Percentiles rank a stretch among this genome's conserved stretches.
phyloP scores from a whole-genome alignment of 2,113 vertebrate genomes.

The Choloepus hoffmanni region DNA sequence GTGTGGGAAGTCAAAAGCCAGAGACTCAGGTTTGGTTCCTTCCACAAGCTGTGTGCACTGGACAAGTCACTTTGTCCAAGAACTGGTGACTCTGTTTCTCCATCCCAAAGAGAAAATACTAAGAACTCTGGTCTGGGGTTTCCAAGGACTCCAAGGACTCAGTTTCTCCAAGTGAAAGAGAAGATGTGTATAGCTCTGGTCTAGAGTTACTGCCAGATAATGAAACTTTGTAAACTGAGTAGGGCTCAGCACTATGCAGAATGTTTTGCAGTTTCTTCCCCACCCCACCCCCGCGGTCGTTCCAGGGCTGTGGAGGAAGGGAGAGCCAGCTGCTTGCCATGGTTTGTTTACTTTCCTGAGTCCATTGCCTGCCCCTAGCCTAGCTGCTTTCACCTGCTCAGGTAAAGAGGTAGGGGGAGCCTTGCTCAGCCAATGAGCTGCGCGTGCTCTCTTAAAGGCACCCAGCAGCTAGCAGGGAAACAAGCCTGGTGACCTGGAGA shows the following conservation, averaged over 20 bases:
- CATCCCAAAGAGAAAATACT: neutral
- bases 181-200: no score
- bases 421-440: conserved; percentile 63
- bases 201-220: neutral
- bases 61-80: neutral
- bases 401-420: conserved; percentile 49
- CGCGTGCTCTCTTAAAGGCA: conserved; percentile 61
- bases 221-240: neutral
- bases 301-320: neutral
- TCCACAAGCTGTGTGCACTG: neutral
- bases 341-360: conserved; percentile 60
- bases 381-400: conserved; percentile 61
- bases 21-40: neutral
- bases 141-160: neutral
- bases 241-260: neutral
- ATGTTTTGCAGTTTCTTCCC: neutral
- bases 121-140: neutral
- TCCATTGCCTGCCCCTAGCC: neutral
- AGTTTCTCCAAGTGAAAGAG: no score
- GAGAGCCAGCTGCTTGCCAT: neutral
- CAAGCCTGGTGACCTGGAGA: conserved; percentile 31
- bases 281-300: no score
- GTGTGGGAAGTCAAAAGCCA: neutral
- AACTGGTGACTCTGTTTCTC: neutral
- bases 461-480: conserved; percentile 41